Evolutionary conservation across 2,888 invertebrate species (phyloP).

Genomic region (Sesamia inferens): DNA sequence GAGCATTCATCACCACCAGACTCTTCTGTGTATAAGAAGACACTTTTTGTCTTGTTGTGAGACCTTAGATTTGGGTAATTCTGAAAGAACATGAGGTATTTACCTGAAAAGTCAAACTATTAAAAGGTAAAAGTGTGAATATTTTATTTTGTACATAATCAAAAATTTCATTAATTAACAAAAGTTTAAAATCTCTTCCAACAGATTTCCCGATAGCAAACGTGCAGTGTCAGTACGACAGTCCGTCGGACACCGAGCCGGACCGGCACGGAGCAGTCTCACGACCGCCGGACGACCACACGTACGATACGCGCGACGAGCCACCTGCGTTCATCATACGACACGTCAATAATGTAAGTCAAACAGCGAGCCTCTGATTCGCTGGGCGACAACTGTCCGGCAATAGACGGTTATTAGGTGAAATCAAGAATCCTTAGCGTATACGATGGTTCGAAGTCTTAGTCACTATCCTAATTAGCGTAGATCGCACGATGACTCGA

Average conservation of each 20-base stretch:
- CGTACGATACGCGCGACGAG: conserved; percentile 84
- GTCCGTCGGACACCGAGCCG: conserved; percentile 77
- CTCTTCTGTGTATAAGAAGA: not conserved
- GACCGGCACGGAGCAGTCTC: conserved; percentile 69
- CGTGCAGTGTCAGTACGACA: conserved; percentile 91
- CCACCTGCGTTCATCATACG: conserved; percentile 88
- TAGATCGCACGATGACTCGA: too few relatives aligned
- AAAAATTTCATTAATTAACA: not conserved
- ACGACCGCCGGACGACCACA: conserved; percentile 80
- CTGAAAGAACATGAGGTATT: not conserved
- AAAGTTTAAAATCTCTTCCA: not conserved
- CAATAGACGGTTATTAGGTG: not conserved
- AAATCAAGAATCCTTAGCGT: too few relatives aligned
- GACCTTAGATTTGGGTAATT: not conserved
- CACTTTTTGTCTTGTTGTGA: not conserved
- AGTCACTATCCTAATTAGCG: too few relatives aligned
- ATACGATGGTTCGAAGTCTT: too few relatives aligned
- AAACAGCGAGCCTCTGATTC: conserved; percentile 40
- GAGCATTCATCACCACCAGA: not conserved
- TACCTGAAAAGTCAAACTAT: not conserved
- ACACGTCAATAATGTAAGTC: conserved; percentile 74
- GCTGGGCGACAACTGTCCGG: not conserved
- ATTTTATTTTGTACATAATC: not conserved
- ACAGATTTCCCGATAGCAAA: conserved; percentile 90
- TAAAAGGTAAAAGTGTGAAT: not conserved